Conservation (phyloP, 2,113 vertebrate species). For the Polyodon spathula region DNA sequence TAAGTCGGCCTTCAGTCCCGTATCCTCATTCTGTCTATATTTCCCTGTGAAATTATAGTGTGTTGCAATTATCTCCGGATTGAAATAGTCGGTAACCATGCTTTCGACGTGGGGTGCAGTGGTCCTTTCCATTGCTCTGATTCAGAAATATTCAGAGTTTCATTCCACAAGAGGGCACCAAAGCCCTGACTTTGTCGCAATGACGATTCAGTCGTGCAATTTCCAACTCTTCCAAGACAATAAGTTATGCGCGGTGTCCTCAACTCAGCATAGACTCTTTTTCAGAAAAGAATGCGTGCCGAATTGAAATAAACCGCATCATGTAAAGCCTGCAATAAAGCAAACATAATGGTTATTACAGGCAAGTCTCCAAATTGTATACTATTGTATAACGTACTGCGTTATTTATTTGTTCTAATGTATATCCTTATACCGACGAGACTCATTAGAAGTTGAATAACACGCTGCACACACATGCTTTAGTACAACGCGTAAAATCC, state of each 20-base stretch:
- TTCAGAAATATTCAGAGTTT: constrained; percentile 18
- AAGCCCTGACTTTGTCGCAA: constrained; percentile 30
- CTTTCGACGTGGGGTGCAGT: constrained; percentile 34
- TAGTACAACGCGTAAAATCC: too few relatives aligned
- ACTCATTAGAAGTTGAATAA: too few relatives aligned
- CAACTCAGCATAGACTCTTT: constrained; percentile 38
- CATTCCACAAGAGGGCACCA: constrained; percentile 36
- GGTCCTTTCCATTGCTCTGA: constrained; percentile 44
- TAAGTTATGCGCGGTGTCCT: constrained; percentile 11
- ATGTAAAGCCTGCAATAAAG: constrained; percentile 20
- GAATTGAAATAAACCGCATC: constrained; percentile 25
- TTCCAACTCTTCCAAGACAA: constrained; percentile 16
- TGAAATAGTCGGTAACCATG: constrained; percentile 54
- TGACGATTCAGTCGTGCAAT: constrained; percentile 27
- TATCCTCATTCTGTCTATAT: constrained; percentile 56
- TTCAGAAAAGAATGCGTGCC: constrained; percentile 22
- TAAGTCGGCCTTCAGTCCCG: constrained; percentile 68
- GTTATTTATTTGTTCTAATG: too few relatives aligned
- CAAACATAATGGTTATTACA: constrained; percentile 7
- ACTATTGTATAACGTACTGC: too few relatives aligned
- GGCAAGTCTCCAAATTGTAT: too few relatives aligned
- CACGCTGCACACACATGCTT: too few relatives aligned
- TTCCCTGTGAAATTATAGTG: constrained; percentile 97
- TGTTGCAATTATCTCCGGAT: constrained; percentile 70
- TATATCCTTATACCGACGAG: too few relatives aligned